Conservation (phyloP, 2,797 vertebrate genomes). For the Numenius phaeopus region DNA sequence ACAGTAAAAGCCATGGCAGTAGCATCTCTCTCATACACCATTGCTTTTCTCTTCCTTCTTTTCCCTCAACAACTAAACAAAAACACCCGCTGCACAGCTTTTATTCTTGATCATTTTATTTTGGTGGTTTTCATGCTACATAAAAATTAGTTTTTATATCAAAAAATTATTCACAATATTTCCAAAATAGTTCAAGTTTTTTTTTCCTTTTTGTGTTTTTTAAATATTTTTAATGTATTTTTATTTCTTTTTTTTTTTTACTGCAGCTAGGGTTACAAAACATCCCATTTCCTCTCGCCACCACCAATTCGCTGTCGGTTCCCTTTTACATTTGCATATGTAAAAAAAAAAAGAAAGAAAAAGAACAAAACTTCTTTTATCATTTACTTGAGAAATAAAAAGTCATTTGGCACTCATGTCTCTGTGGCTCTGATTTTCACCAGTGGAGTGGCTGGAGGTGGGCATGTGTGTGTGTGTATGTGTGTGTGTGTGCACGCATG, state of each 20-base stretch:
- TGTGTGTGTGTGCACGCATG: neutral
- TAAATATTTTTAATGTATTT: slow-evolving; percentile 68
- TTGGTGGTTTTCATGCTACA: slow-evolving; percentile 75
- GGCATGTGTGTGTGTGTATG: neutral
- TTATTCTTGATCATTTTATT: slow-evolving; percentile 78
- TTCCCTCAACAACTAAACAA: slow-evolving; percentile 57
- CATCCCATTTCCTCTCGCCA: slow-evolving; percentile 53
- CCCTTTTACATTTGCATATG: slow-evolving; percentile 63
- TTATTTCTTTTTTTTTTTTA: slow-evolving; percentile 46
- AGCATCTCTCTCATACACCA: slow-evolving; percentile 3
- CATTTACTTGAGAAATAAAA: slow-evolving; percentile 50
- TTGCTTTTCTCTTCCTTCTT: neutral
- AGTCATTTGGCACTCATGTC: slow-evolving; percentile 63
- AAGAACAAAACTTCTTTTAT: slow-evolving; percentile 3
- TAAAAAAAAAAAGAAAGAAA: slow-evolving; percentile 22
- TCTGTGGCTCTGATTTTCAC: slow-evolving; percentile 52
- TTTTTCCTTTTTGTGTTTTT: slow-evolving; percentile 44
- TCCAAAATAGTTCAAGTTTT: slow-evolving; percentile 73
- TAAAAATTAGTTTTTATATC: slow-evolving; percentile 74
- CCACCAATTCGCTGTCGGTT: slow-evolving; percentile 49
- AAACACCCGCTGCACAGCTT: slow-evolving; percentile 69
- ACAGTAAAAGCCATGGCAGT: slow-evolving; percentile 4
- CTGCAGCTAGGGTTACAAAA: slow-evolving; percentile 70
- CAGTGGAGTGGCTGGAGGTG: slow-evolving; percentile 42
- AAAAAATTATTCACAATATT: slow-evolving; percentile 77